Conservation (phyloP, 1,140 invertebrate species). For the Papilio polytes region DNA sequence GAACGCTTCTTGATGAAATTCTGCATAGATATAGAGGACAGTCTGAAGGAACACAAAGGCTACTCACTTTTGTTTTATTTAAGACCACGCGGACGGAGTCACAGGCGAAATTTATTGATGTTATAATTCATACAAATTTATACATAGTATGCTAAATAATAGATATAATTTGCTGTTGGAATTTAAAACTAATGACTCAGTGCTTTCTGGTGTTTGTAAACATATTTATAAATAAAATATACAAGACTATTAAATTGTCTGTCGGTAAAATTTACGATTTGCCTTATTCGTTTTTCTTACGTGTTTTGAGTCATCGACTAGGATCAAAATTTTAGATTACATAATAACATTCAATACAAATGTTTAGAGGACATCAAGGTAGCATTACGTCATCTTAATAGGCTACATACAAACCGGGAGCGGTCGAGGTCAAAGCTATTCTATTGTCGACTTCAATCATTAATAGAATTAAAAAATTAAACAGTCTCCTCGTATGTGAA, state of each 20-base stretch:
- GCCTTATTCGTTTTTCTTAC: background rate
- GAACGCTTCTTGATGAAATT: too few relatives aligned
- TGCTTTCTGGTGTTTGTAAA: too few relatives aligned
- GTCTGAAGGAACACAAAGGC: too few relatives aligned
- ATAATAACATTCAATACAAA: background rate
- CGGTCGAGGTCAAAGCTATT: constrained; percentile 73
- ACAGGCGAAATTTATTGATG: background rate
- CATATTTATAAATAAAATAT: background rate
- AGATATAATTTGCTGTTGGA: too few relatives aligned
- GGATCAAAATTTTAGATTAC: constrained; percentile 9
- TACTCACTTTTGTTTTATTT: too few relatives aligned
- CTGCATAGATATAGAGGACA: too few relatives aligned
- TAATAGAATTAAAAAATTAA: constrained; percentile 56
- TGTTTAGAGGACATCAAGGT: constrained; percentile 42
- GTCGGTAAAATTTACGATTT: background rate
- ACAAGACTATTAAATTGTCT: background rate
- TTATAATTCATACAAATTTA: too few relatives aligned
- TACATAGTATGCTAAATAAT: too few relatives aligned
- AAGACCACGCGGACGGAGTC: too few relatives aligned
- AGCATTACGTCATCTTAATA: constrained; percentile 61
- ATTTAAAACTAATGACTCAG: too few relatives aligned
- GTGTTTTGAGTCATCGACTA: background rate
- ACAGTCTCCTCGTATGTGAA: constrained; percentile 50
- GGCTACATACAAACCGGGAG: constrained; percentile 57
- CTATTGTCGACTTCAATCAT: constrained; percentile 63